phyloP scores from a whole-genome alignment of 2,797 vertebrate genomes.

The Gallinago stenura region DNA sequence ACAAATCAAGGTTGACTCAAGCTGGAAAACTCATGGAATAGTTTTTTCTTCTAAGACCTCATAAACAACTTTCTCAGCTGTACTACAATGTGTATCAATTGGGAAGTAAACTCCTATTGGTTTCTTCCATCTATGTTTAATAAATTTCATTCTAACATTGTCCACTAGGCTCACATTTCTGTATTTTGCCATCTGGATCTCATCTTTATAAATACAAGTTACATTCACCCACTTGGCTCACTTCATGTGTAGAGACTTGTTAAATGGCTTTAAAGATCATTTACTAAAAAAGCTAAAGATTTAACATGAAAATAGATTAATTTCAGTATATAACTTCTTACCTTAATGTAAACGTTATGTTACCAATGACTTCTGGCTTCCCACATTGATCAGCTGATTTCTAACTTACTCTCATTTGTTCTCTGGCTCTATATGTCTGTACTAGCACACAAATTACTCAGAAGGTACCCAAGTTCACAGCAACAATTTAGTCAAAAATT shows the following conservation, averaged over 20 bases:
- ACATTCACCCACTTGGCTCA: constrained; percentile 50
- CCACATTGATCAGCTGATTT: constrained; percentile 33
- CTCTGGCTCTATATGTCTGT: constrained; percentile 24
- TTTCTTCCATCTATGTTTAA: background rate
- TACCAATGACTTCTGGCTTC: constrained; percentile 44
- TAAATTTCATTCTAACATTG: background rate
- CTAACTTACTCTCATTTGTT: constrained; percentile 20
- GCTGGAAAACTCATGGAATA: background rate
- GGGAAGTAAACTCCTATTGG: background rate
- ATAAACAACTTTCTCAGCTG: background rate
- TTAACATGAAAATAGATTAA: constrained; percentile 57
- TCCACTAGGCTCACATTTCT: background rate
- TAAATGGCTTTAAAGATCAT: constrained; percentile 66
- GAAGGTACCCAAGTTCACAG: background rate
- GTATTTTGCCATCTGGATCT: constrained; percentile 65
- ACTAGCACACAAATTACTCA: background rate
- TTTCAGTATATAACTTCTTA: constrained; percentile 43
- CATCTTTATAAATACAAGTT: constrained; percentile 51
- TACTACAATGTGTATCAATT: background rate
- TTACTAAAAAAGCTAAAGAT: constrained; percentile 69
- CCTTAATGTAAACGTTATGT: constrained; percentile 31
- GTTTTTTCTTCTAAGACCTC: background rate
- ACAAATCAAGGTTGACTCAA: background rate
- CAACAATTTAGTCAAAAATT: background rate
- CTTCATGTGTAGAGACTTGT: constrained; percentile 48